These are phyloP conservation scores for Pseudopipra pipra DNA, from an alignment of 2,113 vertebrate species.

Conservation along the genomic window DNA sequence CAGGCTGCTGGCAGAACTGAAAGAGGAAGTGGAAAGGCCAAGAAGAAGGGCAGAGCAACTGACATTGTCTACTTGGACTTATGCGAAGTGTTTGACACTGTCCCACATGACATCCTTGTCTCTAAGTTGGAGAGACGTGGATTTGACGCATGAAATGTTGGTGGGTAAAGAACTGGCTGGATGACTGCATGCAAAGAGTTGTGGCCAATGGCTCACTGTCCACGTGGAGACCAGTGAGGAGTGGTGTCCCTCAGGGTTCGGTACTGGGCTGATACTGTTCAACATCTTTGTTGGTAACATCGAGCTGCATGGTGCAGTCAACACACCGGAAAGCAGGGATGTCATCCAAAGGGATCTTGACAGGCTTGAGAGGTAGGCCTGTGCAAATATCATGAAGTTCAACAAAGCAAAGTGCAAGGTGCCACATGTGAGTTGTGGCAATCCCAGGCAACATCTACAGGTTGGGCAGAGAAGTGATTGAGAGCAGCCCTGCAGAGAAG, in stretches of 20 bases:
- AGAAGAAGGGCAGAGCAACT: not conserved
- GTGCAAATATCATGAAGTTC: not conserved
- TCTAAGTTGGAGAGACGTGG: too few species aligned
- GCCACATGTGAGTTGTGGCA: not conserved
- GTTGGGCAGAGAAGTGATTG: not conserved
- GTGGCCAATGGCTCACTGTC: not conserved
- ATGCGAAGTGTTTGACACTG: not conserved
- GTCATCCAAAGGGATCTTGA: not conserved
- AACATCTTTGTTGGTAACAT: fast-evolving
- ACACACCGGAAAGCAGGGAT: not conserved
- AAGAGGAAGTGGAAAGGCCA: not conserved
- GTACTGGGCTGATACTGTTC: not conserved
- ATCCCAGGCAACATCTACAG: too few species aligned
- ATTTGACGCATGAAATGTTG: not conserved
- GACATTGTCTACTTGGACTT: not conserved
- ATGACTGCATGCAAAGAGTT: not conserved
- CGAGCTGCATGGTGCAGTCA: not conserved
- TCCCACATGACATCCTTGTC: not conserved
- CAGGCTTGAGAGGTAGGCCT: not conserved
- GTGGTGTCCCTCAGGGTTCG: not conserved
- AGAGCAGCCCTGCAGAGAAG: not conserved
- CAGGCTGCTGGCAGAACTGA: not conserved
- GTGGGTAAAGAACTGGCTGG: not conserved
- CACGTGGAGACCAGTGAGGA: fast-evolving
- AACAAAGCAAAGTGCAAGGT: not conserved